phyloP scores from a whole-genome alignment of 2,797 vertebrate genomes.

The Atherinosoma microstoma region DNA sequence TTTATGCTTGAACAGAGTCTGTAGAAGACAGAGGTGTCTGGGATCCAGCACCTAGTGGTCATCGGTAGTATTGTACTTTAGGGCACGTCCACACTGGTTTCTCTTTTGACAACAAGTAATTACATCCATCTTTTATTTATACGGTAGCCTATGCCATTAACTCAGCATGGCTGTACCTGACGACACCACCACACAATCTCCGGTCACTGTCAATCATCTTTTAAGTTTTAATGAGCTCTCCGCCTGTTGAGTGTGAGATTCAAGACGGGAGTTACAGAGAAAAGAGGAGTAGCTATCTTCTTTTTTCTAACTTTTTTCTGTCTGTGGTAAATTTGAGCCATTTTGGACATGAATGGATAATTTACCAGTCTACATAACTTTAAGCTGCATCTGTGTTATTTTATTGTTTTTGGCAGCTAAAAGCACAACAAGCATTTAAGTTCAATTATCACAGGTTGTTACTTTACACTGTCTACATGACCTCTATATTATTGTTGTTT shows the following conservation, averaged over 20 bases:
- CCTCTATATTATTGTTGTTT: slow-evolving; percentile 42
- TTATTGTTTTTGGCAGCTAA: slow-evolving; percentile 8
- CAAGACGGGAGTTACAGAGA: too few relatives aligned
- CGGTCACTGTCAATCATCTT: background rate
- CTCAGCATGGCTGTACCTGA: background rate
- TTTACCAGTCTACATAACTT: background rate
- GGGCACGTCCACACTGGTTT: too few relatives aligned
- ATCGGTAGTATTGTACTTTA: too few relatives aligned
- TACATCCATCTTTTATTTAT: background rate
- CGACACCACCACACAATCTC: background rate
- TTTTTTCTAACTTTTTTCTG: background rate
- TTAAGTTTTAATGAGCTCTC: background rate
- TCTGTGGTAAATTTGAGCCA: background rate
- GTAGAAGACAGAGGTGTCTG: too few relatives aligned
- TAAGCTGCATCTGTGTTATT: background rate
- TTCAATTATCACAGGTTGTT: slow-evolving; percentile 24
- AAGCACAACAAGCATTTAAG: background rate
- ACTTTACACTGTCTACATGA: slow-evolving; percentile 15
- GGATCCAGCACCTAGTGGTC: too few relatives aligned
- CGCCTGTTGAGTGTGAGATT: background rate
- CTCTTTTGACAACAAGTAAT: background rate
- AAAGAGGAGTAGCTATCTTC: background rate
- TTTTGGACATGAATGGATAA: background rate
- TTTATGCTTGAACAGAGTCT: too few relatives aligned
- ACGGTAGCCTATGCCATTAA: background rate